phyloP scores from a whole-genome alignment of 2,797 vertebrate genomes.

The Euthynnus affinis region DNA sequence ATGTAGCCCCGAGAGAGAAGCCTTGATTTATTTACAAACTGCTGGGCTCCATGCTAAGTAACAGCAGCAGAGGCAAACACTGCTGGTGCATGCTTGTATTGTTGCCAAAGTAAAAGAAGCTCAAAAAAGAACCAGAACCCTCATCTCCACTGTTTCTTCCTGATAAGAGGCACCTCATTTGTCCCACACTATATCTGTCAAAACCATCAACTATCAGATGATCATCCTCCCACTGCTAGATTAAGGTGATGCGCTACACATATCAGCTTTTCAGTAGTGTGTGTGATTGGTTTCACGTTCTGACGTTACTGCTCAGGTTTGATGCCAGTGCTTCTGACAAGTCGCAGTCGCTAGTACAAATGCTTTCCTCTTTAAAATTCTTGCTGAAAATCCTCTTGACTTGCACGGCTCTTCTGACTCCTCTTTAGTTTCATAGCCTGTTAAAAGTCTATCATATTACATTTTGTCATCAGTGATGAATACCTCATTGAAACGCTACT shows the following conservation, averaged over 20 bases:
- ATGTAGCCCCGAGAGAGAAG: constrained; percentile 57
- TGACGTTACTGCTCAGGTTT: constrained; percentile 55
- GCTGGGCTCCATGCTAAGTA: constrained; percentile 66
- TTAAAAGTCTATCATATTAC: constrained; percentile 14
- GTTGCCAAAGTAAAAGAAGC: constrained; percentile 66
- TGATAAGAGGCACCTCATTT: constrained; percentile 73
- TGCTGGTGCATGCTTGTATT: constrained; percentile 47
- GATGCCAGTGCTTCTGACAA: constrained; percentile 59
- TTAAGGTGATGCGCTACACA: constrained; percentile 52
- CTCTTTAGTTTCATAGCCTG: constrained; percentile 10
- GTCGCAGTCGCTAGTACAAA: constrained; percentile 51
- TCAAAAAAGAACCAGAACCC: constrained; percentile 40
- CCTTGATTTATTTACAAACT: constrained; percentile 78
- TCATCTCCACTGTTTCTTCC: constrained; percentile 52
- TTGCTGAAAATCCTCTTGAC: constrained; percentile 29
- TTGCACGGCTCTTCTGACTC: not conserved
- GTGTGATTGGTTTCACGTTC: constrained; percentile 55
- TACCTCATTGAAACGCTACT: constrained; percentile 17
- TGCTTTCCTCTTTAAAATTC: constrained; percentile 24
- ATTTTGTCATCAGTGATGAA: constrained; percentile 29
- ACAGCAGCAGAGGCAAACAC: constrained; percentile 61
- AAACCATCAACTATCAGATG: constrained; percentile 44
- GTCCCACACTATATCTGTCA: constrained; percentile 55
- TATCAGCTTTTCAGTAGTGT: constrained; percentile 48
- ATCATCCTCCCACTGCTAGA: constrained; percentile 57